Base-by-base conservation (phyloP, 2,797 vertebrate genomes). In the Chelon auratus region DNA sequence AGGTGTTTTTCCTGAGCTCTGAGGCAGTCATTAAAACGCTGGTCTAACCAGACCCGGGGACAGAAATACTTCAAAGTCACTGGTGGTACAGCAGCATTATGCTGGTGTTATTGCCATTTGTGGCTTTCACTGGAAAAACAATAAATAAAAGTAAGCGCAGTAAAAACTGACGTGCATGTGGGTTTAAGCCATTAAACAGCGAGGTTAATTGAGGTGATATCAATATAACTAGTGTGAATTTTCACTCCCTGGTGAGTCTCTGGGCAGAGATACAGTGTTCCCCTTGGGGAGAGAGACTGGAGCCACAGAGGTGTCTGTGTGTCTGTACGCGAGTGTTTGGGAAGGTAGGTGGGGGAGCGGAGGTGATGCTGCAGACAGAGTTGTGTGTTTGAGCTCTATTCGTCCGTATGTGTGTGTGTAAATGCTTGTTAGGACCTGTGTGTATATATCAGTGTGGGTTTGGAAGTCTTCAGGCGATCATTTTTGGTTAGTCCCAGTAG, bases 51-150 rank as follows among this genome's bases (percentile, higher is more conserved):
- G 68, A 83, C 63, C 68, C 45, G 33, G 76, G 79, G 76, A 90
- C 83, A 84, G 53, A 89, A 91, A 88, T 75, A 84, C 69, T 71
- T 90, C 74, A 87, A 89, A 91, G 80, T 72, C 63, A 4, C 51
- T 71, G 62, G 72, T 72, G 80, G 78, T 76, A 20, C 60, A 62
- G 81, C 84, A 73, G 72, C 79, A 77, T 78, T 89, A 78, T 80
- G 72, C 51, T 85, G 77, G 76, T 77, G 67, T 83, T 91, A 83
- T 83, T 84, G 80, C 71, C 75, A 83, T 81, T 87, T 84, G 90
- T 89, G 91, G 84, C 73, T 91, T 92, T 84, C 51, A 77, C 70
- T 89, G 85, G 81, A 89, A 92, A 91, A 91, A 91, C 89, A 89
- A 89, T 85, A 87, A 89, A 89, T 86, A 87, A 88, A 89, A 82